These are phyloP conservation scores for Solenopsis invicta DNA, from an alignment of 1,140 invertebrate genomes.

Conservation along the genomic window DNA sequence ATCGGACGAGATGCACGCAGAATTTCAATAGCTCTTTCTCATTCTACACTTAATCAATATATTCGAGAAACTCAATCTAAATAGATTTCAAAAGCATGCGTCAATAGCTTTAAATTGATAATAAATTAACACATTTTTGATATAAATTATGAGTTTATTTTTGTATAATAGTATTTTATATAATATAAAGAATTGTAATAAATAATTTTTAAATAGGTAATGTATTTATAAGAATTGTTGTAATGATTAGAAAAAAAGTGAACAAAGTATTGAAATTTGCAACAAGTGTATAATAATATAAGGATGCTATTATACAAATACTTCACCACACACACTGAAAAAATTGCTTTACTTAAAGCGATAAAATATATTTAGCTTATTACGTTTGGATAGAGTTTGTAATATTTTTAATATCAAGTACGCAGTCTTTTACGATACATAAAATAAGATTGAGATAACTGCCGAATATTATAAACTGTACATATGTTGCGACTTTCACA, in stretches of 20 bases:
- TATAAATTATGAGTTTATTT: neutral
- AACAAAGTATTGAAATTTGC: neutral
- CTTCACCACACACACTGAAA: neutral
- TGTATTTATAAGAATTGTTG: neutral
- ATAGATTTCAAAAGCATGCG: neutral
- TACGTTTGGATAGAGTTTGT: neutral
- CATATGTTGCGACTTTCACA: conserved; percentile 42
- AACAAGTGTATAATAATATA: neutral
- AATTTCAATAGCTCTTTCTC: conserved; percentile 29
- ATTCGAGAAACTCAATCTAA: conserved; percentile 32
- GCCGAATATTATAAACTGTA: conserved; percentile 37
- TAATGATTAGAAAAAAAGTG: neutral
- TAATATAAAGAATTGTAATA: no score
- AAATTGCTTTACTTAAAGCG: neutral
- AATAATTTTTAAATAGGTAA: neutral
- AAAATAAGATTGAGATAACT: neutral
- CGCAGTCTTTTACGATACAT: neutral
- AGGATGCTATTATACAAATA: neutral
- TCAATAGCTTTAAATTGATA: neutral
- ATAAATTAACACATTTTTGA: neutral
- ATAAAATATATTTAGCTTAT: neutral
- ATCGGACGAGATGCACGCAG: conserved; percentile 25
- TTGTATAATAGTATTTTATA: neutral
- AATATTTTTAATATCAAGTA: neutral
- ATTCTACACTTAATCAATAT: neutral